Conservation (phyloP, 2,797 vertebrate genomes). For the Crocidura indochinensis region DNA sequence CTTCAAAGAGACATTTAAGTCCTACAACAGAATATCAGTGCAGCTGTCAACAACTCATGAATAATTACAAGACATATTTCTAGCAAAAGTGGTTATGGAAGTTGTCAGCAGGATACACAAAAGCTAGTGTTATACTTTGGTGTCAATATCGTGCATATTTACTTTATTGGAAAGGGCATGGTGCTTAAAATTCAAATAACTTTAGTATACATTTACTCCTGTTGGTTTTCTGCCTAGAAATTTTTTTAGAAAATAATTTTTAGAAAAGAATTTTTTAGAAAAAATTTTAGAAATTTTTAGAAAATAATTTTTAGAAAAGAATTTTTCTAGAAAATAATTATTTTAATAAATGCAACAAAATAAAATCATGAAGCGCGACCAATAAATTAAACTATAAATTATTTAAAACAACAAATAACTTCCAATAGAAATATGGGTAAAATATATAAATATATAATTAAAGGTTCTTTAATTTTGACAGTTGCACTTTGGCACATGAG, state of each 20-base stretch:
- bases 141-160: background rate
- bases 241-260: constrained; percentile 5
- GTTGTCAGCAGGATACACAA: background rate
- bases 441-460: background rate
- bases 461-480: background rate
- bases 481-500: no score
- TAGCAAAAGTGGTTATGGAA: background rate
- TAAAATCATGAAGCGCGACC: background rate
- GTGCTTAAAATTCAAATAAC: constrained; percentile 1
- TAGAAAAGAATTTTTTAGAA: no score
- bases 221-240: background rate
- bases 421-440: background rate
- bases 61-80: background rate
- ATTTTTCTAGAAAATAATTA: constrained; percentile 13
- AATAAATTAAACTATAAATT: background rate
- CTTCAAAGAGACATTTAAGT: constrained; percentile 5
- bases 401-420: background rate
- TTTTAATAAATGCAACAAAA: background rate
- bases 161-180: background rate
- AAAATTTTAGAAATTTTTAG: no score
- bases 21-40: background rate
- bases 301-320: no score
- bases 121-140: background rate
- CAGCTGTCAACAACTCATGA: background rate
- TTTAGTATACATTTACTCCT: background rate